Evolutionary conservation across 2,888 invertebrate genomes (phyloP).

Genomic region (Campoplex nolae): DNA sequence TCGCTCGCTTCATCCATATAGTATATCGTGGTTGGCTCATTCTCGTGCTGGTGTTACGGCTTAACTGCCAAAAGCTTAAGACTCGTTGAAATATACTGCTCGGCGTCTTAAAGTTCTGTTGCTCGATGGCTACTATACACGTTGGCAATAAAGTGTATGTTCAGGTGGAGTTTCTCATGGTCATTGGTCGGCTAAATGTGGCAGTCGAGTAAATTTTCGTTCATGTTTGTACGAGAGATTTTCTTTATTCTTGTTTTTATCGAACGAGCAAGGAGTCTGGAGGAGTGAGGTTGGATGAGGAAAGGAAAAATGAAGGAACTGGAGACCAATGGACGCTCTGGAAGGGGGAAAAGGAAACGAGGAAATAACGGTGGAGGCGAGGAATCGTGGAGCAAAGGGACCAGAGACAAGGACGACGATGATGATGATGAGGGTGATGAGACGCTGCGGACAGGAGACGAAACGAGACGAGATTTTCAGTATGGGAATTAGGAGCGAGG

Average conservation of each 20-base stretch:
- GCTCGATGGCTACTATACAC: slow-evolving; percentile 54
- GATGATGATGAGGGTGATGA: slow-evolving; percentile 32
- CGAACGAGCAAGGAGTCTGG: not conserved
- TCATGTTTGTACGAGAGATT: slow-evolving; percentile 7
- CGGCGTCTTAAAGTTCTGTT: slow-evolving; percentile 54
- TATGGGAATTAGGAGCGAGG: slow-evolving; percentile 34
- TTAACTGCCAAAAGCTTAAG: slow-evolving; percentile 48
- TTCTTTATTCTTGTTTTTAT: slow-evolving; percentile 52
- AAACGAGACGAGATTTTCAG: slow-evolving; percentile 50
- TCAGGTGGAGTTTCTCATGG: slow-evolving; percentile 71
- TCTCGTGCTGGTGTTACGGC: slow-evolving; percentile 44
- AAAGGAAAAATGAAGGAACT: slow-evolving; percentile 11
- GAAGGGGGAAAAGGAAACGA: not conserved
- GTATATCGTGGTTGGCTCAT: slow-evolving; percentile 26
- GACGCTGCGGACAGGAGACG: slow-evolving; percentile 27
- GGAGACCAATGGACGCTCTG: slow-evolving; percentile 4
- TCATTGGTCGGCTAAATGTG: slow-evolving; percentile 69
- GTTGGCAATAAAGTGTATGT: slow-evolving; percentile 73
- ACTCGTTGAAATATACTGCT: slow-evolving; percentile 55
- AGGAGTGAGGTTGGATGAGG: not conserved
- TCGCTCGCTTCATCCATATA: slow-evolving; percentile 26
- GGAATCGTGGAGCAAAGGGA: slow-evolving; percentile 25
- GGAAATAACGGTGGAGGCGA: not conserved
- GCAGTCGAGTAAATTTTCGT: slow-evolving; percentile 31
- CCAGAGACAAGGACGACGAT: slow-evolving; percentile 18